Conservation (phyloP, 2,113 vertebrate genomes). For the Paracanthobrama guichenoti region DNA sequence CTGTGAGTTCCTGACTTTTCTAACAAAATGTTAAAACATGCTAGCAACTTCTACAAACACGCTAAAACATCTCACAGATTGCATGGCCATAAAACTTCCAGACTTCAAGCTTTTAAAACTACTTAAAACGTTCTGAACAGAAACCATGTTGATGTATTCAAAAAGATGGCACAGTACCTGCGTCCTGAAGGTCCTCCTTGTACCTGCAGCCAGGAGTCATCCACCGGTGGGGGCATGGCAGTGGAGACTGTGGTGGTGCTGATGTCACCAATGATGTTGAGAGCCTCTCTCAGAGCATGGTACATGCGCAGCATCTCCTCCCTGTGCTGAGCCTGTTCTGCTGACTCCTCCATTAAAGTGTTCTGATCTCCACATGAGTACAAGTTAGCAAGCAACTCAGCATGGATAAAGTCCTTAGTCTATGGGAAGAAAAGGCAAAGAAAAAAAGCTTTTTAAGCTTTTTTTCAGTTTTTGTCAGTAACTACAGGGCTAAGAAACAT, state of each 20-base stretch:
- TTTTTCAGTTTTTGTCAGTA: not conserved
- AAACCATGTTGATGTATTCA: not conserved
- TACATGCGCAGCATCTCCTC: conserved; percentile 97
- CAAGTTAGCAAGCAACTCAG: conserved; percentile 89
- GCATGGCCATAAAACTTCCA: not conserved
- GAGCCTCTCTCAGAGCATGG: conserved; percentile 89
- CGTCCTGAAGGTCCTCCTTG: conserved; percentile 76
- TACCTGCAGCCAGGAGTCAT: conserved; percentile 98
- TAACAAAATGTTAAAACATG: not conserved
- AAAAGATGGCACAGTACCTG: conserved; percentile 59
- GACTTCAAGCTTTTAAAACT: not conserved
- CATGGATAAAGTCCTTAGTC: conserved; percentile 96
- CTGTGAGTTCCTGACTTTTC: too few species aligned
- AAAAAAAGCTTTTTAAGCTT: too few species aligned
- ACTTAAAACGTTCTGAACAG: not conserved
- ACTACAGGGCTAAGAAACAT: not conserved
- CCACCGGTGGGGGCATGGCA: conserved; percentile 90
- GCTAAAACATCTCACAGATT: not conserved
- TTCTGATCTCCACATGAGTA: conserved; percentile 97
- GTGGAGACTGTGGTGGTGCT: conserved; percentile 93
- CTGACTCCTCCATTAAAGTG: conserved; percentile 92
- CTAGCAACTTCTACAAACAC: not conserved
- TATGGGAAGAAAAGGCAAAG: conserved; percentile 56
- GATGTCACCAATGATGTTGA: conserved; percentile 95
- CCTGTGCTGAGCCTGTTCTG: conserved; percentile 87